phyloP scores from a whole-genome alignment of 2,113 vertebrate species.

The Carettochelys insculpta region DNA sequence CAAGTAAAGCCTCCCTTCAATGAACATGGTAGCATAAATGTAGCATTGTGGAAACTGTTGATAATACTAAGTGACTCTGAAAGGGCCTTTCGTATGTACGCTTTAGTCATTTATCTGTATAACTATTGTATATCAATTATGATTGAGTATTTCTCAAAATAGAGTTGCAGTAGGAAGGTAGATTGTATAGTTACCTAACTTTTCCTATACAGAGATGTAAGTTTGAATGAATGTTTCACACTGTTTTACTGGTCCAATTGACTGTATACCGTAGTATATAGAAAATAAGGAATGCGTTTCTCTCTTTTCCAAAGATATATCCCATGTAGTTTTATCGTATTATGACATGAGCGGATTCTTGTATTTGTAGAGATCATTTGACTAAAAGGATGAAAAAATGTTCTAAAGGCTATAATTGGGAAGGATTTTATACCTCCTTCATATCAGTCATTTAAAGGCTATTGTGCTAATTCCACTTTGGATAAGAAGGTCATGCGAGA shows the following conservation, averaged over 20 bases:
- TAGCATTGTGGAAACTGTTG: conserved; percentile 66
- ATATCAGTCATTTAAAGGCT: background rate
- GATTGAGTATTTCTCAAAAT: conserved; percentile 11
- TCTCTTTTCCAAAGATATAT: conserved; percentile 66
- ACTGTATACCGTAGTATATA: background rate
- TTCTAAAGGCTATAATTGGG: conserved; percentile 19
- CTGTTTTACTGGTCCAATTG: conserved; percentile 20
- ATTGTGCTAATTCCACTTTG: accelerated
- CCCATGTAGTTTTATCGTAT: conserved; percentile 51
- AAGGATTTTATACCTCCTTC: background rate
- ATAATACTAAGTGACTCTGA: background rate
- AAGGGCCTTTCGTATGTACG: conserved; percentile 17
- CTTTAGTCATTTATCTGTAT: conserved; percentile 46
- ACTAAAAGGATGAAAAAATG: conserved; percentile 19
- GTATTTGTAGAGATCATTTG: conserved; percentile 48
- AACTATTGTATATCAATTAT: conserved; percentile 31
- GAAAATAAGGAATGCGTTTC: conserved; percentile 5
- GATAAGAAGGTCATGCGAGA: too few relatives aligned
- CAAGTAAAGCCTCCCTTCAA: conserved; percentile 19
- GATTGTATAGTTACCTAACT: background rate
- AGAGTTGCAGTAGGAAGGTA: conserved; percentile 9
- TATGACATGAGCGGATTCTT: conserved; percentile 28
- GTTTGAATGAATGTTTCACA: background rate
- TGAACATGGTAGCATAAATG: conserved; percentile 73
- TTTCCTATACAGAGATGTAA: background rate